Evolutionary conservation across 2,888 invertebrate genomes (phyloP).

Genomic region (Tetropium fuscum): DNA sequence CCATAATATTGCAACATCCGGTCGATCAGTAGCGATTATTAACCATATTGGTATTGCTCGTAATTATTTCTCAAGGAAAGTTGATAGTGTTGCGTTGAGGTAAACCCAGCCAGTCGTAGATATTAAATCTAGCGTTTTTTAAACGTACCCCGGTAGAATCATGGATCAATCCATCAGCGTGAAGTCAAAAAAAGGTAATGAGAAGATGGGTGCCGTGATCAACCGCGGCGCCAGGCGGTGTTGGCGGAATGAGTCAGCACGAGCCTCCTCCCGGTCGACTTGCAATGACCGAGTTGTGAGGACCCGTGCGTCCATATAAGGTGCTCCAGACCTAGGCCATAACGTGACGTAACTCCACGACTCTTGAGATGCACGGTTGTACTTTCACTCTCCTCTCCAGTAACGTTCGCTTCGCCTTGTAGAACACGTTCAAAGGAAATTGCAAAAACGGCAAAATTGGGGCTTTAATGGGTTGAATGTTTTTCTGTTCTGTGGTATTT

Average conservation of each 20-base stretch:
- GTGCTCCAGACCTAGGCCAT: slow-evolving; percentile 48
- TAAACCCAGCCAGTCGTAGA: neutral
- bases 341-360: slow-evolving; percentile 40
- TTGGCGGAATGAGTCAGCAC: slow-evolving; percentile 17
- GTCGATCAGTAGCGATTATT: no score
- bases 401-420: neutral
- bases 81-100: neutral
- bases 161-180: neutral
- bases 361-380: neutral
- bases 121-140: neutral
- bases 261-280: slow-evolving; percentile 26
- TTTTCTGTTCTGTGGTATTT: no score
- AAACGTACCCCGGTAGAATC: neutral
- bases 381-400: slow-evolving; percentile 19
- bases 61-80: no score
- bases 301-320: slow-evolving; percentile 43
- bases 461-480: no score
- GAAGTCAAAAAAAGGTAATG: slow-evolving; percentile 8
- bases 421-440: neutral
- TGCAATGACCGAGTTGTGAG: slow-evolving; percentile 38
- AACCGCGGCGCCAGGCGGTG: slow-evolving; percentile 15
- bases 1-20: no score
- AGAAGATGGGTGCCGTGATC: slow-evolving; percentile 5
- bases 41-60: no score
- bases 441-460: no score